Conservation (phyloP, 2,797 vertebrate species). For the Amphiprion clarkii region DNA sequence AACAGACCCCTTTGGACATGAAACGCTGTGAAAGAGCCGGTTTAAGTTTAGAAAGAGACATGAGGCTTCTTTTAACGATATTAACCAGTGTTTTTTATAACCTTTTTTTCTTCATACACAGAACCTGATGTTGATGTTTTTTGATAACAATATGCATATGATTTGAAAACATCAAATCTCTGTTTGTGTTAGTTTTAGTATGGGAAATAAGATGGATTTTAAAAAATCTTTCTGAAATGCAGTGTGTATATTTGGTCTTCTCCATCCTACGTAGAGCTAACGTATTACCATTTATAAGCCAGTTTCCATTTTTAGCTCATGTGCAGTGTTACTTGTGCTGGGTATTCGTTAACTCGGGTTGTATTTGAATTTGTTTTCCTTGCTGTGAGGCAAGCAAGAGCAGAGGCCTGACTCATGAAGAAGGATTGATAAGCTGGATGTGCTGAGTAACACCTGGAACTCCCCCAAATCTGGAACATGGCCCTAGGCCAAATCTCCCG, state of each 20-base stretch:
- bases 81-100: constrained; percentile 25
- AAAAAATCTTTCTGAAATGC: constrained; percentile 8
- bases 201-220: not conserved
- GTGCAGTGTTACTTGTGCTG: constrained; percentile 14
- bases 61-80: constrained; percentile 47
- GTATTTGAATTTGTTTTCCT: constrained; percentile 52
- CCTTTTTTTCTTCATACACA: not conserved
- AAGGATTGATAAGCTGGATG: constrained; percentile 73
- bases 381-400: constrained; percentile 39
- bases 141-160: not conserved
- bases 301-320: constrained; percentile 47
- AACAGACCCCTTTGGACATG: constrained; percentile 73
- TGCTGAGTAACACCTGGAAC: constrained; percentile 78
- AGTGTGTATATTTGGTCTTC: constrained; percentile 11
- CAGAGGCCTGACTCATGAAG: constrained; percentile 53
- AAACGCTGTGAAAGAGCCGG: constrained; percentile 66
- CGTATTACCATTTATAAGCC: constrained; percentile 21
- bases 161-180: not conserved
- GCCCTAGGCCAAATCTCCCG: constrained; percentile 74
- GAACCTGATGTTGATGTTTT: constrained; percentile 5
- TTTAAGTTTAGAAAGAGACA: constrained; percentile 61
- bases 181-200: not conserved
- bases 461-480: constrained; percentile 76
- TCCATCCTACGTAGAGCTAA: constrained; percentile 6
- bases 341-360: constrained; percentile 33